Evolutionary conservation across 2,113 vertebrate species (phyloP).

Genomic region (Clarias batrachus): DNA sequence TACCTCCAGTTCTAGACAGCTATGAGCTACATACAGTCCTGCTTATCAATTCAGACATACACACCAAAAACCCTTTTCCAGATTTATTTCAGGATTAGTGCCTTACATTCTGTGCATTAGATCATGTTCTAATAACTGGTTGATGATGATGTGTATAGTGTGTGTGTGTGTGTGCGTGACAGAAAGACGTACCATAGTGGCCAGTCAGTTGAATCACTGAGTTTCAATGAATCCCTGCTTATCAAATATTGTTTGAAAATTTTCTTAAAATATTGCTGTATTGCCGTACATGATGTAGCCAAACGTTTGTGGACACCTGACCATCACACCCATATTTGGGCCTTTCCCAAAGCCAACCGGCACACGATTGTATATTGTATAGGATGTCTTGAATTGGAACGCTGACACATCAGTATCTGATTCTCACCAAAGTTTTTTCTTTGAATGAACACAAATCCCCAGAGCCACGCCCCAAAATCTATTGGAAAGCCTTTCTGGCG

Average conservation of each 20-base stretch:
- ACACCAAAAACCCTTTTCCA: not conserved
- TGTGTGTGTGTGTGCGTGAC: not conserved
- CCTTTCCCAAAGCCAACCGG: not conserved
- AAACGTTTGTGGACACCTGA: not conserved
- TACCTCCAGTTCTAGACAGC: not conserved
- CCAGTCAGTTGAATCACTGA: not conserved
- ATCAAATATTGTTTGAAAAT: not conserved
- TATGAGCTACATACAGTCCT: not conserved
- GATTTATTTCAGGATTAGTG: constrained; percentile 6
- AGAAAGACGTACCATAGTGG: not conserved
- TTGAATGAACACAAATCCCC: no score
- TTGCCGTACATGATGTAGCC: not conserved
- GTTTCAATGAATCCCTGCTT: not conserved
- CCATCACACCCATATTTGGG: not conserved
- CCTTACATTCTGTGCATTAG: not conserved
- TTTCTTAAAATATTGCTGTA: not conserved
- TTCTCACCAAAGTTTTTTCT: not conserved
- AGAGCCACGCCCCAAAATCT: not conserved
- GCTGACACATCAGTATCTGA: no score
- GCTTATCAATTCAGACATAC: not conserved
- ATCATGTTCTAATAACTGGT: not conserved
- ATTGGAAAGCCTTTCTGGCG: not conserved
- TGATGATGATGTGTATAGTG: not conserved
- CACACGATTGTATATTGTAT: not conserved
- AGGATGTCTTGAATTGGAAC: not conserved